Percentiles rank a stretch among this genome's conserved stretches.
These are phyloP conservation scores for Ceratina japonica DNA, from an alignment of 1,140 invertebrate genomes.

Conservation along the genomic window DNA sequence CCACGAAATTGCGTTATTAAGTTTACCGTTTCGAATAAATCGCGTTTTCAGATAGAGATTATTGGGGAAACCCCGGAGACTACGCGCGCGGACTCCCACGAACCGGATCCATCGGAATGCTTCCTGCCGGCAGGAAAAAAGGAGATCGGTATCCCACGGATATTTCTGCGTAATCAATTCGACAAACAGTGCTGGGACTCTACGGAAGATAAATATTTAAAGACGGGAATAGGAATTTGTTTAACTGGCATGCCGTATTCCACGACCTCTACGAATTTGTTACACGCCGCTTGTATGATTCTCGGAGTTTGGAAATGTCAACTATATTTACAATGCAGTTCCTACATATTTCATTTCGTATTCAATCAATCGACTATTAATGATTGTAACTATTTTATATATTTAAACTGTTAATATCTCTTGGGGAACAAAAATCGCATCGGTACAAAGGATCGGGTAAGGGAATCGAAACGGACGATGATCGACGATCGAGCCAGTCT, in stretches of 20 bases:
- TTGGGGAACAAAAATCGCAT: background rate
- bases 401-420: too few species aligned
- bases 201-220: conserved; percentile 22
- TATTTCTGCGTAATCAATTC: conserved; percentile 34
- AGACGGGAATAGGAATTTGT: conserved; percentile 8
- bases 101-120: conserved; percentile 25
- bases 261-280: background rate
- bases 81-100: conserved; percentile 33
- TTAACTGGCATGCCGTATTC: background rate
- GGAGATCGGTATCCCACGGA: conserved; percentile 3
- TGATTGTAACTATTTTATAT: too few species aligned
- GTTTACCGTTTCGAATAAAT: conserved; percentile 75
- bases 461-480: background rate
- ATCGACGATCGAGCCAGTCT: background rate
- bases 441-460: too few species aligned
- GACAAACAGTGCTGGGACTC: conserved; percentile 26
- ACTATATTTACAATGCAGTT: too few species aligned
- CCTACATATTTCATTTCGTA: too few species aligned
- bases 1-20: conserved; percentile 76
- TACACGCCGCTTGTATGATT: background rate
- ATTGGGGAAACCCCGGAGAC: conserved; percentile 56
- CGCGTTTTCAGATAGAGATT: conserved; percentile 65
- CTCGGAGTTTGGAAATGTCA: too few species aligned
- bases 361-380: too few species aligned
- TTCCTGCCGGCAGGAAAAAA: background rate